Conservation (phyloP, 1,140 invertebrate species). For the Pseudomyrmex dendroicus region DNA sequence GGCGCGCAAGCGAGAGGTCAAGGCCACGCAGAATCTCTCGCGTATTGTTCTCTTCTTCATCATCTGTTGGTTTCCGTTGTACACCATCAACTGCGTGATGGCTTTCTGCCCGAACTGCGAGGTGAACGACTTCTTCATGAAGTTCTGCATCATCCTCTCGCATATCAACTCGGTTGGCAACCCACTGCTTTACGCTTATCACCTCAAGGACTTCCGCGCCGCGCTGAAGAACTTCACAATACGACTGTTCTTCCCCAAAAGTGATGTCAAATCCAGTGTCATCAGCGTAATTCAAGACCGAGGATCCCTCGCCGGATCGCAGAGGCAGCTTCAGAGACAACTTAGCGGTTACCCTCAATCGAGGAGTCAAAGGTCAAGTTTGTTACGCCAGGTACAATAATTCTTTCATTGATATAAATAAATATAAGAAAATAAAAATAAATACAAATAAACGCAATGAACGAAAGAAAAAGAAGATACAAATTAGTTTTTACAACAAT, state of each 20-base stretch:
- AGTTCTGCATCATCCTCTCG: conserved; percentile 94
- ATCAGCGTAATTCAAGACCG: conserved; percentile 70
- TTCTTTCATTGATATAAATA: neutral
- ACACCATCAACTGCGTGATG: conserved; percentile 95
- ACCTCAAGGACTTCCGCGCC: conserved; percentile 93
- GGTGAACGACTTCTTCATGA: conserved; percentile 89
- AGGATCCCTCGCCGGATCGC: conserved; percentile 63
- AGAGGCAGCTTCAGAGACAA: conserved; percentile 56
- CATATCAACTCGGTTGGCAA: conserved; percentile 96
- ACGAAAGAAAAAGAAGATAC: neutral
- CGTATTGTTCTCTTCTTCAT: conserved; percentile 97
- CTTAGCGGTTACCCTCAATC: neutral
- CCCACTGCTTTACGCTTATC: conserved; percentile 95
- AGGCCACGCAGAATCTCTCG: conserved; percentile 95
- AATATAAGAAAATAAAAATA: no score
- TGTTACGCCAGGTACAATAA: conserved; percentile 53
- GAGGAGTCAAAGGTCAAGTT: conserved; percentile 9
- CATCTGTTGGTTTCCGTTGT: conserved; percentile 96
- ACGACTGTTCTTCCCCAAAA: conserved; percentile 60
- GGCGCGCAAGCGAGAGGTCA: conserved; percentile 93
- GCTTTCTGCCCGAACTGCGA: conserved; percentile 90
- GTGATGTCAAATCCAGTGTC: conserved; percentile 60
- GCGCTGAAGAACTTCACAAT: conserved; percentile 89
- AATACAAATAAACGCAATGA: no score
- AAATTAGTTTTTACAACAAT: neutral